Base-by-base conservation (phyloP, 2,797 vertebrate species). In the Enteromius thamalakanensis region DNA sequence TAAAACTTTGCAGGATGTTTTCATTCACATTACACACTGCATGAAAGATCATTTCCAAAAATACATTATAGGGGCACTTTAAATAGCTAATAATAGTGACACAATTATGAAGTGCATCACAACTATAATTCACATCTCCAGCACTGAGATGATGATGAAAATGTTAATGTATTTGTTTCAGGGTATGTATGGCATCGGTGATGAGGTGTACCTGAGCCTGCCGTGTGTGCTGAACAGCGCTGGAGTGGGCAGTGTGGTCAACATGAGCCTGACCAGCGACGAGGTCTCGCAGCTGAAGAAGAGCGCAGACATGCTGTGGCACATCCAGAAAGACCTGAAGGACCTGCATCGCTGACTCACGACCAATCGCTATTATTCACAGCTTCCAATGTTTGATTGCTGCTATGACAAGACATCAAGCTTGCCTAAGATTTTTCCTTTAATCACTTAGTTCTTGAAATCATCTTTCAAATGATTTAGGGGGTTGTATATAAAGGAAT, bases 201-300 rank as follows among this genome's bases (percentile, higher is more conserved):
- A 98, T 0, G 96, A 99, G 72, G 98, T 99, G 81, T 99, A 96
- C 94, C 88, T 99, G 91, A 98, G 97, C 76, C 94, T 99, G 77
- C 98, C 97, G 0, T 96, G 96, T 49, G 93, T 99, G 64, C 92
- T 99, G 81, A 96, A 94, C 88, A 91, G 93, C 55, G 90, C 87
- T 0, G 98, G 98, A 0, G 90, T 99, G 69, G 91, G 91, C 85
- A 96, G 95, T 2, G 95, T 99, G 72, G 92, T 99, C 92, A 99
- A 98, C 89, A 97, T 97, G 93, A 98, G 95, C 29, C 96, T 99
- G 91, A 97, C 94, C 1, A 95, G 96, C 0, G 93, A 76, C 0
- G 97, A 99, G 80, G 95, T 97, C 51, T 80, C 88, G 55, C 97
- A 98, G 89, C 94, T 99, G 90, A 96, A 89, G 94, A 96, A 95